A percentile compares a stretch with the other conserved stretches of the same genome.
These are phyloP conservation scores for Isichthys henryi DNA, from an alignment of 2,113 vertebrate genomes.

Conservation along the genomic window DNA sequence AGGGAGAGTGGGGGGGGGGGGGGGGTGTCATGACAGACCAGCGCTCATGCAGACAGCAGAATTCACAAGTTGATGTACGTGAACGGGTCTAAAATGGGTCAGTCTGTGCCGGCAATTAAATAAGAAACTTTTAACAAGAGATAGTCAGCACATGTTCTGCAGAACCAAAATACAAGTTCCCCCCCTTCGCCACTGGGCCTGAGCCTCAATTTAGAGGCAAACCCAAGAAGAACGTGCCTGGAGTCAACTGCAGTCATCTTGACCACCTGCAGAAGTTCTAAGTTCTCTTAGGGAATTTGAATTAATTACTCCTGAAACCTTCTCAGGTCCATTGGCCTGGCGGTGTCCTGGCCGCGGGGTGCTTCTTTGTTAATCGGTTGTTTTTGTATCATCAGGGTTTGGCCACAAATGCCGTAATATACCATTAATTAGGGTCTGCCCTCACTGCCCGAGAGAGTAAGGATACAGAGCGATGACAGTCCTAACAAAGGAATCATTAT, in stretches of 20 bases:
- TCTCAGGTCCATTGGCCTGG: neutral
- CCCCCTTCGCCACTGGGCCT: neutral
- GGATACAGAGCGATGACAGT: neutral
- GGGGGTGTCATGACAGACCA: neutral
- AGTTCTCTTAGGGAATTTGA: neutral
- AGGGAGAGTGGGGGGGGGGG: neutral
- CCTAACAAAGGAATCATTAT: neutral
- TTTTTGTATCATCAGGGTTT: neutral
- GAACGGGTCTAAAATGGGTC: neutral
- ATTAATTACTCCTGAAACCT: neutral
- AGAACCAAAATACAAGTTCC: neutral
- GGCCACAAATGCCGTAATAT: neutral
- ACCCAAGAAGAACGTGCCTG: neutral
- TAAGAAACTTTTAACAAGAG: neutral
- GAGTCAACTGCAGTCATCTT: neutral
- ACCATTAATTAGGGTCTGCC: constrained; percentile 4
- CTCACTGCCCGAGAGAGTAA: neutral
- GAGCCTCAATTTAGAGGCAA: neutral
- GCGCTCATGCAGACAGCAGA: neutral
- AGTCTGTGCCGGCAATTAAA: neutral
- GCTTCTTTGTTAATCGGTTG: neutral
- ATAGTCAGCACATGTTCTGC: neutral
- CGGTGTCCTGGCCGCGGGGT: neutral
- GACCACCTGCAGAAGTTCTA: neutral
- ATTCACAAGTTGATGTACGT: neutral